Base-by-base conservation (phyloP, 1,140 invertebrate genomes). In the Oncopodura yosiiana region DNA sequence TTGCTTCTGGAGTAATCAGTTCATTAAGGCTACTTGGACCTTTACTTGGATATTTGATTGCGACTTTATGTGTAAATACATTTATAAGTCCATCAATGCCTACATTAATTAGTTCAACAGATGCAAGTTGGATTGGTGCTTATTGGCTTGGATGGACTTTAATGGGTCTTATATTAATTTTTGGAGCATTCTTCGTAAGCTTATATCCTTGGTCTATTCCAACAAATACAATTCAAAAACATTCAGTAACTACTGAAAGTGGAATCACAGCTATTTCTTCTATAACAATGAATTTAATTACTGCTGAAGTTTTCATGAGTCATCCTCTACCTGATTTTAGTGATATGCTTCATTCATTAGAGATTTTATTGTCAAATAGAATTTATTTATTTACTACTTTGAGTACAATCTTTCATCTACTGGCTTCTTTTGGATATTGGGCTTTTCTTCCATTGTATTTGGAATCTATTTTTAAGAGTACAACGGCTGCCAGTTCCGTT, bases 391-490 rank as follows among this genome's bases (percentile, higher is more conserved):
- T 75, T 65, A 82, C 83, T 58, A 81, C 80, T 48, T 67, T 82
- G 0, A 76, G 80, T 1, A 74, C 76, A 1, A 76, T 83, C 1
- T 82, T 83, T 62, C 82, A 82, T 63, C 74, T 82, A n/a, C 74
- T 84, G 58, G 82, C 81, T 0, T 81, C 80, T 62, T 78, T 80
- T 68, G 81, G 81, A 0, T 84, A 82, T 60, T 82, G 78, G 76
- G 81, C 83, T 6, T 84, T 82, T 60, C 75, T 82, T 66, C 82
- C 82, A 0, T 84, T 84, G 65, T 85, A 84, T 53, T 82, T 84
- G 43, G 81, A 84, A 68, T 78, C 78, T 0, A 80, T 83, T 66
- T 85, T 82, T 65, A 75, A 78, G 53, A 78, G n/a, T n/a, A n/a
- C 82, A 60, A 81, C 81, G 14, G 80, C 82, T 1, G 79, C 80